phyloP scores from a whole-genome alignment of 2,797 vertebrate genomes.

The Naso thynnoides region DNA sequence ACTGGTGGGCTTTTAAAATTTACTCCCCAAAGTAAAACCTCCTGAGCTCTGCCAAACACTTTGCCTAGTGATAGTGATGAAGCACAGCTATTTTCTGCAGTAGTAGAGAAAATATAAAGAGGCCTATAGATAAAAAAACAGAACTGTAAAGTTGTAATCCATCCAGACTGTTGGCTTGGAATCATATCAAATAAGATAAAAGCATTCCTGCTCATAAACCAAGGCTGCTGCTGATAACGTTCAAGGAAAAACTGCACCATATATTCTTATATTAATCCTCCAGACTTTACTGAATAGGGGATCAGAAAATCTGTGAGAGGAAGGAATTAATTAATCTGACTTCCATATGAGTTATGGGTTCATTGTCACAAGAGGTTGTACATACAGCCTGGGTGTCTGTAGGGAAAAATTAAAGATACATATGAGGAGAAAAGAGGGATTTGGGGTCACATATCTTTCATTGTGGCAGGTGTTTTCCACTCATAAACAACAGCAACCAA shows the following conservation, averaged over 20 bases:
- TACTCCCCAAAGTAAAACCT: constrained; percentile 41
- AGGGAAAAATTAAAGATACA: constrained; percentile 49
- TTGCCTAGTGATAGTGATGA: constrained; percentile 20
- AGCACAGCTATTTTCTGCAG: constrained; percentile 46
- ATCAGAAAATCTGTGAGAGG: constrained; percentile 13
- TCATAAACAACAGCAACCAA: constrained; percentile 71
- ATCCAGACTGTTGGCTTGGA: constrained; percentile 23
- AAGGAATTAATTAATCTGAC: constrained; percentile 34
- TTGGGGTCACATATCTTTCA: constrained; percentile 54
- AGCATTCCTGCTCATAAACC: constrained; percentile 16
- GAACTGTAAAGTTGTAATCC: constrained; percentile 41
- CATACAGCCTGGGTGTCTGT: constrained; percentile 20
- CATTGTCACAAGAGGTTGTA: constrained; percentile 14
- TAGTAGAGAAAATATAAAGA: constrained; percentile 36
- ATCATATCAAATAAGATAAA: constrained; percentile 29
- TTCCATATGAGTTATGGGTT: constrained; percentile 41
- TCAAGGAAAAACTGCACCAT: constrained; percentile 8
- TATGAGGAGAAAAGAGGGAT: constrained; percentile 33
- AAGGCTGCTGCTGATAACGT: constrained; percentile 36
- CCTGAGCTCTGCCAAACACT: constrained; percentile 25
- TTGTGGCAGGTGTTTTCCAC: constrained; percentile 52
- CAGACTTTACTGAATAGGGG: background rate
- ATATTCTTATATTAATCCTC: constrained; percentile 45
- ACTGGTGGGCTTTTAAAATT: constrained; percentile 37
- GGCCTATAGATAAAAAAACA: constrained; percentile 41